Evolutionary conservation across 2,888 invertebrate species (phyloP).

Genomic region (Polymixis lichenea): DNA sequence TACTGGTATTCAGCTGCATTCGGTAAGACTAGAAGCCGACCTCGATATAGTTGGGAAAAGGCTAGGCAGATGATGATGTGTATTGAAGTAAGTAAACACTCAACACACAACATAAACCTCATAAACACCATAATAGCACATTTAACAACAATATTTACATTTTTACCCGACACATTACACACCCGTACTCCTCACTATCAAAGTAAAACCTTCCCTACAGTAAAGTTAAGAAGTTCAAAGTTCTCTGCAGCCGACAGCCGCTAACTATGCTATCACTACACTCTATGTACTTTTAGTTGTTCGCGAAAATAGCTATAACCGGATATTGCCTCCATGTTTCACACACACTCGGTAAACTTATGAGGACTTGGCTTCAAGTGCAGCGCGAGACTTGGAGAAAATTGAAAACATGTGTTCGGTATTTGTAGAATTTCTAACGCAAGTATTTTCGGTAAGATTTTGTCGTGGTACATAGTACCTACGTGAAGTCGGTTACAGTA

Average conservation of each 20-base stretch:
- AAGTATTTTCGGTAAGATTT: background rate
- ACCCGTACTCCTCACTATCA: no score
- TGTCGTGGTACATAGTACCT: background rate
- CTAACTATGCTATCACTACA: conserved; percentile 10
- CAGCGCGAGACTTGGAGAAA: conserved; percentile 25
- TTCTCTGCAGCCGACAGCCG: conserved; percentile 61
- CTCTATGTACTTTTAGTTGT: conserved; percentile 69
- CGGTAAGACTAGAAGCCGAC: no score
- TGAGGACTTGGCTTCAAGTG: conserved; percentile 32
- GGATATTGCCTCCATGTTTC: conserved; percentile 61
- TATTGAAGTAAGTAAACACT: no score
- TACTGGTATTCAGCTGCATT: no score
- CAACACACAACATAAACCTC: background rate
- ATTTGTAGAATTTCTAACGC: background rate
- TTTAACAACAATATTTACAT: background rate
- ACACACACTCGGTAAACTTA: conserved; percentile 28
- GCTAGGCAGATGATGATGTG: no score
- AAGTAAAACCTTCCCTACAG: conserved; percentile 8
- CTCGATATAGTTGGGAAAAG: no score
- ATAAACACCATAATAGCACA: no score
- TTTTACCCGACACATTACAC: conserved; percentile 28
- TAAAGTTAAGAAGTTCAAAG: conserved; percentile 32
- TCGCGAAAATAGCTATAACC: conserved; percentile 50
- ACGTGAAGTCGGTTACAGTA: background rate
- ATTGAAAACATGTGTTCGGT: conserved; percentile 28